Evolutionary conservation across 2,888 invertebrate species (phyloP).

Genomic region (Andrena bucephala): DNA sequence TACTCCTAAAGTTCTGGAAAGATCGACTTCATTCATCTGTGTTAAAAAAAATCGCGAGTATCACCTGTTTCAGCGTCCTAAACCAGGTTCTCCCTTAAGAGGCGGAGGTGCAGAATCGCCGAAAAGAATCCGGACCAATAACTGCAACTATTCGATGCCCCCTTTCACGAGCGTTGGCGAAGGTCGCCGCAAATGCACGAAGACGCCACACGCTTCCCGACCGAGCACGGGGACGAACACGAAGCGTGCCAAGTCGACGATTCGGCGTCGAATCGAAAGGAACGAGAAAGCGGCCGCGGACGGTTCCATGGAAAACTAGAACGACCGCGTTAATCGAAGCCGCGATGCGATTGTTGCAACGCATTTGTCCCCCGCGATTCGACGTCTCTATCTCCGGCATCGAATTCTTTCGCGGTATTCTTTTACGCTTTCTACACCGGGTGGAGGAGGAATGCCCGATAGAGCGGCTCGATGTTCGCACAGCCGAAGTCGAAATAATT

Average conservation of each 20-base stretch:
- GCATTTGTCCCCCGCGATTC: slow-evolving; percentile 17
- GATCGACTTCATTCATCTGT: no score
- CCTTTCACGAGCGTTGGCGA: no score
- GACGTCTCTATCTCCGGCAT: slow-evolving; percentile 1
- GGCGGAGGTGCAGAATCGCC: no score
- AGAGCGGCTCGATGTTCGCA: slow-evolving; percentile 45
- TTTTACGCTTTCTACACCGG: slow-evolving; percentile 61
- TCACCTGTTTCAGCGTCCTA: no score
- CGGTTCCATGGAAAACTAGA: slow-evolving; percentile 43
- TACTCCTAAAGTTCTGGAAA: no score
- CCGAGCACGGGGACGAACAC: no score
- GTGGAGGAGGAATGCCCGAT: slow-evolving; percentile 22
- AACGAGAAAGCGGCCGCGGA: slow-evolving; percentile 26
- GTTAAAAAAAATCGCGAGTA: no score
- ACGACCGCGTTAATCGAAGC: slow-evolving; percentile 39
- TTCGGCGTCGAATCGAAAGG: slow-evolving; percentile 28
- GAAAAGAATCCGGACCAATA: no score
- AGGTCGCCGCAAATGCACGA: no score
- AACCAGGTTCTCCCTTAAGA: no score
- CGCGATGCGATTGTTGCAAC: slow-evolving; percentile 50
- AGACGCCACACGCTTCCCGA: no score
- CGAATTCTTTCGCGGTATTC: slow-evolving; percentile 33
- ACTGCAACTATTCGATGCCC: no score
- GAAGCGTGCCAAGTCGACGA: not conserved
- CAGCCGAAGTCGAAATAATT: slow-evolving; percentile 40